A percentile compares a stretch with the other conserved stretches of the same genome.
phyloP scores from a whole-genome alignment of 2,888 invertebrate species.

The Congeria kusceri region DNA sequence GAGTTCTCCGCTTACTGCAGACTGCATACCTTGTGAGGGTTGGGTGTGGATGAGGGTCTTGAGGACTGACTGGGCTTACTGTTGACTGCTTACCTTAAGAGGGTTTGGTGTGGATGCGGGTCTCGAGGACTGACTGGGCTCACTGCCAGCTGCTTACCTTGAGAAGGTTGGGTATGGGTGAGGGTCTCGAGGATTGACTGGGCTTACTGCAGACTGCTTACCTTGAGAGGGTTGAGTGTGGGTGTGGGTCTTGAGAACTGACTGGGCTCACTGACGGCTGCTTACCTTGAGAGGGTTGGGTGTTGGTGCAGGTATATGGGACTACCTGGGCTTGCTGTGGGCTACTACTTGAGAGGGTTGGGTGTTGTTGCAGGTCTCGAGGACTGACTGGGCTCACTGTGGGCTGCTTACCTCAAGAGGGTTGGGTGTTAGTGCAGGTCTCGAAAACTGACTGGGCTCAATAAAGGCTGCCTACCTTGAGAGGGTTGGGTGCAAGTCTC shows the following conservation, averaged over 20 bases:
- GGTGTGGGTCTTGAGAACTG: not conserved
- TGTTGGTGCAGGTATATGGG: constrained; percentile 50
- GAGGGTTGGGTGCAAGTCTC: constrained; percentile 54
- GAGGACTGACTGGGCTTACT: no score
- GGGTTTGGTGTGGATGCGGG: not conserved
- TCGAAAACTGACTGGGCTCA: not conserved
- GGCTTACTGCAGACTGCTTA: not conserved
- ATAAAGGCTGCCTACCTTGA: constrained; percentile 47
- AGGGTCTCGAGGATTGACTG: not conserved
- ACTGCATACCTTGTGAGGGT: no score
- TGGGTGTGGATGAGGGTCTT: no score
- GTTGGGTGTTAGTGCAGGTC: constrained; percentile 68
- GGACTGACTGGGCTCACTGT: not conserved
- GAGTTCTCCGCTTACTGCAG: no score
- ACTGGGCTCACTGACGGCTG: not conserved
- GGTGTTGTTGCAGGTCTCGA: not conserved
- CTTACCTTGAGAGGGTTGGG: constrained; percentile 73
- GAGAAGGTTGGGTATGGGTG: not conserved
- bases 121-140: not conserved
- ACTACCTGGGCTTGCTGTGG: not conserved
- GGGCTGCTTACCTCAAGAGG: constrained; percentile 68
- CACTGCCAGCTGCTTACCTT: not conserved
- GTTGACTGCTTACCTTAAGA: not conserved
- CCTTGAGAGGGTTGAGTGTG: constrained; percentile 66
- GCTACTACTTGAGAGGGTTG: constrained; percentile 64